Evolutionary conservation across 2,113 vertebrate species (phyloP), one percentile per base, ranked within the genome.

Genomic region (Stomatorhinus ivindoensis): DNA sequence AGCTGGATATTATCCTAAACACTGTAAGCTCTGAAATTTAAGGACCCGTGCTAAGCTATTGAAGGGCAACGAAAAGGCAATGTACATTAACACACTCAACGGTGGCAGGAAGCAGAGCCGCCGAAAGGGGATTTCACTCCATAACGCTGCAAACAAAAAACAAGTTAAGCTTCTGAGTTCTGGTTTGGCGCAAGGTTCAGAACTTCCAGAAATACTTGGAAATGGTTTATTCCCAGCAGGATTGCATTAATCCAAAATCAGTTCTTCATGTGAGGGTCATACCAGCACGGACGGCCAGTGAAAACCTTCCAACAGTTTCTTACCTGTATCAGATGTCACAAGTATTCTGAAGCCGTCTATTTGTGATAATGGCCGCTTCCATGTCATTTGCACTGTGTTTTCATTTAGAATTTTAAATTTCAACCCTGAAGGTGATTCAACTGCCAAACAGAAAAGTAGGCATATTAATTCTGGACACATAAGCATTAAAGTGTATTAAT

Each of bases 381-480:
- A 99, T 91, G 95, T 94, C 98, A 99, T 98, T 93, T 97, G 96
- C 94, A 99, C 98, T 91, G 97, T 97, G 93, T 94, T 97, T 93
- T 98, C 97, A 96, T 97, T 97, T 96, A 98, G 95, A 95, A 99
- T 98, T 96, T 96, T 97, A 97, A 99, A 99, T 94, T 95, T 98
- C 96, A 99, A 96, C 91, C 97, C 96, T 94, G 97, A 96, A 3
- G 98, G 98, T 87, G 98, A 96, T 83, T 97, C 96, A 93, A 99
- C 98, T 99, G 97, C 69, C 95, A 95, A 94, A 91, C 93, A 93
- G 90, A 73, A 95, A 90, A 95, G 50, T 88, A 82, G 65, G 24
- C 42, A 88, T 61, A 93, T 95, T 90, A 95, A 89, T 90, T 93
- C 91, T 93, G 82, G 31, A 46, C 19, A 80, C 80, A 53, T 80